phyloP scores from a whole-genome alignment of 2,113 vertebrate genomes.

The Callithrix jacchus region DNA sequence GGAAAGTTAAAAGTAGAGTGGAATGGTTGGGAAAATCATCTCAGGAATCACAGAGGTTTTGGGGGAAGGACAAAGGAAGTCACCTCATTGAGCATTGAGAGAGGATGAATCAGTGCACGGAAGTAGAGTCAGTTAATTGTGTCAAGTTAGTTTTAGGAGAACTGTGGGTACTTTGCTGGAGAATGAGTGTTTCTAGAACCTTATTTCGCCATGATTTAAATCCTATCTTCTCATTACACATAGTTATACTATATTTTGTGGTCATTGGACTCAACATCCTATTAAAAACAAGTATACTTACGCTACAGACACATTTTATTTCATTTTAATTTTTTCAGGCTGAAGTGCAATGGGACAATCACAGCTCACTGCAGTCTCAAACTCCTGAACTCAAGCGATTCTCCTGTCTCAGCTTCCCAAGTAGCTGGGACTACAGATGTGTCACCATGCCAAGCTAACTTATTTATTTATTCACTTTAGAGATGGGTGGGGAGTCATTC shows the following conservation, averaged over 20 bases:
- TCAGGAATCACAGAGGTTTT: background rate
- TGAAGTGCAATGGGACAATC: no score
- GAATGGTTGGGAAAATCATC: background rate
- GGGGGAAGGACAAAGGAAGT: background rate
- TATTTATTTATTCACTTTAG: no score
- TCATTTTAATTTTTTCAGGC: no score
- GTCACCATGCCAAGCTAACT: no score
- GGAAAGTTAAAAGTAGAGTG: background rate
- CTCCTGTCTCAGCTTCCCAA: no score
- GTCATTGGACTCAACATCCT: background rate
- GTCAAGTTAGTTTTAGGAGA: background rate
- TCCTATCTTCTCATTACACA: background rate
- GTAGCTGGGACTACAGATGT: no score
- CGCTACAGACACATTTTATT: background rate
- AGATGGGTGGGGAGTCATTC: no score
- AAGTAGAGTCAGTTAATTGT: background rate
- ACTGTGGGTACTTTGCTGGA: background rate
- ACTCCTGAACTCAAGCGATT: no score
- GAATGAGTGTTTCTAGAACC: background rate
- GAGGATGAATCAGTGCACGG: background rate
- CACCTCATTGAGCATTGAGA: background rate
- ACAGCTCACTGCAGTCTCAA: no score
- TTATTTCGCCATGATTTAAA: background rate
- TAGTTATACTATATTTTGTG: background rate
- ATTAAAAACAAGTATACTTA: background rate